phyloP scores from a whole-genome alignment of 2,113 vertebrate species.

The Mormyrus lacerda region DNA sequence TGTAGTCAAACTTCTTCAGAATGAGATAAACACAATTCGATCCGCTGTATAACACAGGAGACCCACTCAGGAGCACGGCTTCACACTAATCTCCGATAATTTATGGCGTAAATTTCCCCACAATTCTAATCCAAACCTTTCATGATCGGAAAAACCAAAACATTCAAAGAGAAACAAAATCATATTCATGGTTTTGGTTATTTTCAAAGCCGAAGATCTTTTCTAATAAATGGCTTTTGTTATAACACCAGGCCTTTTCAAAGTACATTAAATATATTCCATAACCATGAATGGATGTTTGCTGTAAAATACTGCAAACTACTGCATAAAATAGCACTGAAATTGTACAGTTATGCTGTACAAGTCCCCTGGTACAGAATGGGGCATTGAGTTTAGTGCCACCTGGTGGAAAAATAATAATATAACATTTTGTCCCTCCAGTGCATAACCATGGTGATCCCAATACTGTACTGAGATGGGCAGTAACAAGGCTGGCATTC shows the following conservation, averaged over 20 bases:
- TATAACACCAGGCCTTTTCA: not conserved
- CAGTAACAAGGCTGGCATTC: not conserved
- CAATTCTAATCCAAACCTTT: slow-evolving; percentile 21
- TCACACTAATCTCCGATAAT: not conserved
- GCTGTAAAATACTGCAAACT: slow-evolving; percentile 14
- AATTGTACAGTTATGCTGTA: not conserved
- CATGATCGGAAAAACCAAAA: slow-evolving; percentile 16
- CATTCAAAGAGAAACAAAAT: slow-evolving; percentile 21
- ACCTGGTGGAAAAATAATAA: slow-evolving; percentile 17
- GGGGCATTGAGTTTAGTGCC: slow-evolving; percentile 21
- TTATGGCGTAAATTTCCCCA: slow-evolving; percentile 6
- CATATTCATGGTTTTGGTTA: slow-evolving; percentile 13
- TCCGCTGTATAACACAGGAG: not conserved
- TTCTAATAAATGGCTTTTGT: not conserved
- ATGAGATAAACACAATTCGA: not conserved
- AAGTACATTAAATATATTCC: not conserved
- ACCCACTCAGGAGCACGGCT: not conserved
- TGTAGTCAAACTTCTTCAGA: not conserved
- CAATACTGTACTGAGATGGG: not conserved
- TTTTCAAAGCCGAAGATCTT: slow-evolving; percentile 7
- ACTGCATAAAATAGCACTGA: not conserved
- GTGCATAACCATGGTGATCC: not conserved
- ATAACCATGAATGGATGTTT: not conserved
- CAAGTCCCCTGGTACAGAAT: not conserved
- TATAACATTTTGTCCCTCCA: not conserved